A percentile compares a stretch with the other conserved stretches of the same genome.
Evolutionary conservation across 2,113 vertebrate species (phyloP).

Genomic region (Elephantulus edwardii): DNA sequence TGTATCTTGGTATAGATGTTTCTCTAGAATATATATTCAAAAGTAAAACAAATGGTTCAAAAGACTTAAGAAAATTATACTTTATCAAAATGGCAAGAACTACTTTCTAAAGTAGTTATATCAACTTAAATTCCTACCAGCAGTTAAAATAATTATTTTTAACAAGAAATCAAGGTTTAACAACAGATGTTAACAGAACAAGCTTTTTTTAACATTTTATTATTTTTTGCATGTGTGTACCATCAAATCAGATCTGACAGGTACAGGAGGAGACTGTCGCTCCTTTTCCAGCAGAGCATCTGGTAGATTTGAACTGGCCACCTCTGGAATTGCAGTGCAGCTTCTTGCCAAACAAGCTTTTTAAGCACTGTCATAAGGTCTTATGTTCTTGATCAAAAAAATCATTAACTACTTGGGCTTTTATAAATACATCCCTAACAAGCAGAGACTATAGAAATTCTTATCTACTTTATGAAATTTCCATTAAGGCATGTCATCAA

Average conservation of each 20-base stretch:
- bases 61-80: not conserved
- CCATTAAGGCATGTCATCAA: not conserved
- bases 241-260: too few relatives aligned
- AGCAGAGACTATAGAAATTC: not conserved
- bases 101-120: conserved; percentile 9
- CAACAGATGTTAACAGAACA: not conserved
- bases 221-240: too few relatives aligned
- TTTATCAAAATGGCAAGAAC: not conserved
- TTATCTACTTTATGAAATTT: conserved; percentile 5
- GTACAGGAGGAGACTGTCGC: too few relatives aligned
- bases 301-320: too few relatives aligned
- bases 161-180: not conserved
- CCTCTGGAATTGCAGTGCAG: too few relatives aligned
- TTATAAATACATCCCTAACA: not conserved
- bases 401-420: not conserved
- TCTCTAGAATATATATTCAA: not conserved
- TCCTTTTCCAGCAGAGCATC: too few relatives aligned
- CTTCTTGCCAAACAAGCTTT: not conserved
- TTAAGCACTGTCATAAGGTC: not conserved
- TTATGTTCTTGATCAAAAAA: conserved; percentile 45
- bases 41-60: not conserved
- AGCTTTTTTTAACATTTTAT: too few relatives aligned
- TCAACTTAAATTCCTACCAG: not conserved
- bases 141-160: not conserved
- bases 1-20: not conserved